These are phyloP conservation scores for Polydesmus complanatus DNA, from an alignment of 2,888 invertebrate genomes.

Conservation along the genomic window DNA sequence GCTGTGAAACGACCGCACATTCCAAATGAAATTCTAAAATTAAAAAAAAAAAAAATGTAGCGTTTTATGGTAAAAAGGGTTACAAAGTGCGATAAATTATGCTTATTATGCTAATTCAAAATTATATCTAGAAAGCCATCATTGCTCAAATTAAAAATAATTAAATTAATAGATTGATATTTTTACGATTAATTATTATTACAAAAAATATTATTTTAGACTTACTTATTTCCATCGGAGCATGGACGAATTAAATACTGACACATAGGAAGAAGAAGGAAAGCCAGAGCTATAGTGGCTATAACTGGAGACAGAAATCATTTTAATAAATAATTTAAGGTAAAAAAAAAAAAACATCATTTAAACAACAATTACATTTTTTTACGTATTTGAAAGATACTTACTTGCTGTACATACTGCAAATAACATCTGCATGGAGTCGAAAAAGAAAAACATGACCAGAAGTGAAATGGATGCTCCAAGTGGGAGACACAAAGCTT, in stretches of 20 bases:
- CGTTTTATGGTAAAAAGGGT: background rate
- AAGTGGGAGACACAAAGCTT: constrained; percentile 87
- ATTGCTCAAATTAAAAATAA: background rate
- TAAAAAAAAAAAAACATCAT: background rate
- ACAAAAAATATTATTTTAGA: background rate
- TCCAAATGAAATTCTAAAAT: constrained; percentile 60
- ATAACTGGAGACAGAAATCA: constrained; percentile 44
- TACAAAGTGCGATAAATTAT: background rate
- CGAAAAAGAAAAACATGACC: constrained; percentile 98
- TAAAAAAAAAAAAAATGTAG: constrained; percentile 4
- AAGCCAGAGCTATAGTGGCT: constrained; percentile 91
- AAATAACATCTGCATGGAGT: constrained; percentile 80
- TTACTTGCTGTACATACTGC: constrained; percentile 91
- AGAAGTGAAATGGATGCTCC: constrained; percentile 90
- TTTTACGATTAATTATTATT: background rate
- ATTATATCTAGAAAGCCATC: background rate
- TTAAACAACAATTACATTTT: no score
- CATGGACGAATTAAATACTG: constrained; percentile 82
- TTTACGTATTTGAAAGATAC: constrained; percentile 18
- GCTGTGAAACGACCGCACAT: constrained; percentile 87
- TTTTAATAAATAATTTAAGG: background rate
- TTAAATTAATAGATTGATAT: background rate
- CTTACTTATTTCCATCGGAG: constrained; percentile 58
- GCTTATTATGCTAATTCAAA: no score
- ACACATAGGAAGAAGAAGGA: constrained; percentile 90